Evolutionary conservation across 35 echinoderm and acorn worm genomes (phyloP).

Genomic region (Heliocidaris tuberculata): DNA sequence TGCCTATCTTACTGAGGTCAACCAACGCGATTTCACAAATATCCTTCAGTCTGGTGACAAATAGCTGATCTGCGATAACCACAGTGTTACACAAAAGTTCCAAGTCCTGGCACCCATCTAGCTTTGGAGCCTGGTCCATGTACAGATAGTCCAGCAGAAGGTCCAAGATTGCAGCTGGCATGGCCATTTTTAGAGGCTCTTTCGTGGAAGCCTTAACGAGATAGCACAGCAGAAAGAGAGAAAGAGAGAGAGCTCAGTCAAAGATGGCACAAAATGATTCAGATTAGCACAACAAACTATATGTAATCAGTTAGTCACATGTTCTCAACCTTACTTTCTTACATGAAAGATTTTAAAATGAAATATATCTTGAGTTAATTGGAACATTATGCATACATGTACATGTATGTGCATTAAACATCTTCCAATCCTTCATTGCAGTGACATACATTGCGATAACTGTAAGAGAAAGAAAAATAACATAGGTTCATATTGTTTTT

Average conservation of each 20-base stretch:
- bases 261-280: neutral
- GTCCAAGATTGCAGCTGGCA: conserved; percentile 67
- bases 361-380: no score
- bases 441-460: no score
- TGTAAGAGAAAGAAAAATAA: no score
- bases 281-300: no score
- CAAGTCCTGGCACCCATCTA: conserved; percentile 65
- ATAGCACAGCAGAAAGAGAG: neutral
- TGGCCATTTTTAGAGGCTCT: conserved; percentile 76
- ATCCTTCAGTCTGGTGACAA: conserved; percentile 86
- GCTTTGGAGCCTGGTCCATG: conserved; percentile 60
- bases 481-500: no score
- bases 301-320: no score
- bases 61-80: conserved; percentile 79
- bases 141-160: conserved; percentile 87
- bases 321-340: no score
- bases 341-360: no score
- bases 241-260: neutral
- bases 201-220: conserved; percentile 71
- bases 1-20: conserved; percentile 75
- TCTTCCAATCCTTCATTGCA: no score
- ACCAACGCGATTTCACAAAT: conserved; percentile 75
- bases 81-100: conserved; percentile 89
- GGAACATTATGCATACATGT: no score
- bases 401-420: no score